phyloP scores from a whole-genome alignment of 2,888 invertebrate genomes.

The Entomobrya proxima region DNA sequence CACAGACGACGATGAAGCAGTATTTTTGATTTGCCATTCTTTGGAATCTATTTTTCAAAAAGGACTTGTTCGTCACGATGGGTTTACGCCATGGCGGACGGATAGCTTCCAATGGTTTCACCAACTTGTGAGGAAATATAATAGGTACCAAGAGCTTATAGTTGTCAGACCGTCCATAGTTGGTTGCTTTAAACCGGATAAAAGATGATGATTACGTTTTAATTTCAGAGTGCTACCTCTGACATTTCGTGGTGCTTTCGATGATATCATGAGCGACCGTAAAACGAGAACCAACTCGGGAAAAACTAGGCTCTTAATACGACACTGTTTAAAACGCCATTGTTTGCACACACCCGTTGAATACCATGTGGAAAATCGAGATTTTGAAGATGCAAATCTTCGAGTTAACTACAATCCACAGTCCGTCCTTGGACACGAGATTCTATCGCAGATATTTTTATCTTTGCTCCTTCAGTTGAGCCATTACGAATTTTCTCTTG shows the following conservation, averaged over 20 bases:
- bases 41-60: constrained; percentile 81
- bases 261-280: constrained; percentile 78
- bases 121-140: constrained; percentile 78
- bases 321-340: constrained; percentile 79
- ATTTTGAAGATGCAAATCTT: constrained; percentile 69
- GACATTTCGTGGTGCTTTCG: constrained; percentile 78
- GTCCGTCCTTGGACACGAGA: constrained; percentile 80
- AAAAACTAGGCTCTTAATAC: constrained; percentile 79
- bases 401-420: constrained; percentile 69
- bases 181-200: neutral
- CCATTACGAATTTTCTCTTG: constrained; percentile 79
- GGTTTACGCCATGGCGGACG: constrained; percentile 77
- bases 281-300: constrained; percentile 79
- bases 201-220: neutral
- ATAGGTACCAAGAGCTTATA: constrained; percentile 70
- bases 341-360: constrained; percentile 80
- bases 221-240: constrained; percentile 71
- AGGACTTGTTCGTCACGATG: constrained; percentile 78
- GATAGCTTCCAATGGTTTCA: constrained; percentile 81
- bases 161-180: neutral
- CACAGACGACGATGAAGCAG: constrained; percentile 79
- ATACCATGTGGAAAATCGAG: constrained; percentile 78
- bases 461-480: constrained; percentile 80
- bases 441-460: constrained; percentile 81
- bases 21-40: constrained; percentile 80